Conservation (phyloP, 2,888 invertebrate species). For the Ormyrus nitidulus region DNA sequence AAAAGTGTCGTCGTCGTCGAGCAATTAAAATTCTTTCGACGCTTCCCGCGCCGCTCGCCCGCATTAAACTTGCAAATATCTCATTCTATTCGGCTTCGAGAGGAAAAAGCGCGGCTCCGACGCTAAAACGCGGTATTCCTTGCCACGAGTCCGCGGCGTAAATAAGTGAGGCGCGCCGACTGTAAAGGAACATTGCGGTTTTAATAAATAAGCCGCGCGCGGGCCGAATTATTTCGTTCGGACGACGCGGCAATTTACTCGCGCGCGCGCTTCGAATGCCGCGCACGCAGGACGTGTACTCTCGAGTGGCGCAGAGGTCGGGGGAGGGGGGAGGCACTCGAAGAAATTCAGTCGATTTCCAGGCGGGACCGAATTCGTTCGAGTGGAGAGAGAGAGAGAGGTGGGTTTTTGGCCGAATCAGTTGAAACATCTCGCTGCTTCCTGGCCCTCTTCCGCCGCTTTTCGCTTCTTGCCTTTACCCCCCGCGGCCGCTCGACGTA, state of each 20-base stretch:
- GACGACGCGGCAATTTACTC: not conserved
- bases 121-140: too few relatives aligned
- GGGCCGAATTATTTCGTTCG: not conserved
- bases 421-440: slow-evolving; percentile 12
- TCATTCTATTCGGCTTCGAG: too few relatives aligned
- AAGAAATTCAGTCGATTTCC: not conserved
- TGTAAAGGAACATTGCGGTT: not conserved
- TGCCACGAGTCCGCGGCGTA: too few relatives aligned
- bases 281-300: not conserved
- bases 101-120: too few relatives aligned
- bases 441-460: slow-evolving; percentile 5
- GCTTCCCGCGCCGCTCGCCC: too few relatives aligned
- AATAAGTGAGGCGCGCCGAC: too few relatives aligned
- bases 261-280: not conserved
- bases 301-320: not conserved
- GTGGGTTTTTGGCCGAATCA: slow-evolving; percentile 23
- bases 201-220: not conserved
- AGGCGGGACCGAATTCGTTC: not conserved
- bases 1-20: too few relatives aligned
- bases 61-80: too few relatives aligned
- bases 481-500: too few relatives aligned
- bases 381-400: slow-evolving; percentile 9
- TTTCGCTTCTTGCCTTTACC: not conserved
- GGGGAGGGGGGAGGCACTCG: not conserved
- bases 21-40: too few relatives aligned